Base-by-base conservation (phyloP, 1,140 invertebrate genomes). In the Idris sp. region DNA sequence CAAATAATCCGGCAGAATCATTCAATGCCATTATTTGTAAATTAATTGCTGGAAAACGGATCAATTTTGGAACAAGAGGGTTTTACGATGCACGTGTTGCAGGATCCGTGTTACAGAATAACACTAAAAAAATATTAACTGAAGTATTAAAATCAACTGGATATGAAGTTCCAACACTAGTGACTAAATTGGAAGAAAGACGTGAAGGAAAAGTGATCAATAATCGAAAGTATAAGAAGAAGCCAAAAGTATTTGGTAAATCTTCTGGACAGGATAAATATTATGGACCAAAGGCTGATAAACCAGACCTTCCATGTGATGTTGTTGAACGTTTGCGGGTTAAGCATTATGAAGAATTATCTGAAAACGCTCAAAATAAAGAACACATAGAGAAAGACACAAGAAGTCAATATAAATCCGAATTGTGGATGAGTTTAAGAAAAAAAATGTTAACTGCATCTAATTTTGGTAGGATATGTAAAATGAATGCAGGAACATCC, bases 1-100 rank as follows among this genome's bases (percentile, higher is more conserved):
- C 36, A 4, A 87, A 79, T 26, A 88, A 87, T 56, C n/a, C 44
- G 13, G 82, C 78, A 9, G 87, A 88, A 78, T n/a, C 3, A 19
- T 40, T 18, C 9, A 44, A 44, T 14, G 13, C 25, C 7, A 14
- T 28, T 44, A 1, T 26, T n/a, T 44, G 41, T 28, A 44, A 44
- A 28, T 2, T n/a, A 14, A 28, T 28, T 28, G 41, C 10, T 13
- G 41, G 41, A 8, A 44, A 44, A 15, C 4, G 41, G 28, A 44
- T 44, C 4, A 14, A 15, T 44, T 28, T 44, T 15, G 10, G 11
- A 6, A 25, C 22, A 0, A 13, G 28, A 16, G 26, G 44, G 4
- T 48, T 28, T 10, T 18, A 33, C 10, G 9, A 33, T 19, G 28
- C 15, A 2, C 2, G 44, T 33, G 30, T 33, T n/a, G 13, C 28